Base-by-base conservation (phyloP, 2,113 vertebrate species). In the Calidris pygmaea region DNA sequence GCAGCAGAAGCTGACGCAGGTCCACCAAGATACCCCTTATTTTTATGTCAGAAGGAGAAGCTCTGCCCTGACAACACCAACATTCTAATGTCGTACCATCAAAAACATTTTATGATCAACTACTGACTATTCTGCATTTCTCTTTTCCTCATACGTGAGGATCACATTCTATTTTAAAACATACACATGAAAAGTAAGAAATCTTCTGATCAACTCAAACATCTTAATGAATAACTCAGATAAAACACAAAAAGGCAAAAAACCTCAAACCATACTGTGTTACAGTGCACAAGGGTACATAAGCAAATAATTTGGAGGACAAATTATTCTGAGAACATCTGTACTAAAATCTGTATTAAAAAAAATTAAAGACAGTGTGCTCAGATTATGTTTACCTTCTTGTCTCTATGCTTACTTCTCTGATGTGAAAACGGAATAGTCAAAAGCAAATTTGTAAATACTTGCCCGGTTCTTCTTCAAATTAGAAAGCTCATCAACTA, bases 401-500 rank as follows among this genome's bases (percentile, higher is more conserved):
- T 58, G 15, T 32, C 27, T 73, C 20, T 58, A 10, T 6, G 9
- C 32, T 66, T 60, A 63, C 43, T 88, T 63, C 11, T 86, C 63
- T 60, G 35, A 75, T 29, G 18, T 14, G 76, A 52, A 79, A 70
- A 65, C 29, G 4, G 66, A 94, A 58, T 0, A 66, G 34, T 14
- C 34, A 74, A 43, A 92, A 90, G 5, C 21, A 87, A 67, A 70
- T 43, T 67, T 67, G 6, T 68, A 89, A 89, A 67, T 83, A 94
- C 98, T 98, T 90, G 99, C 99, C 96, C 99, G 97, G 95, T 97
- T 99, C 94, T 99, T 99, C 98, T 99, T 99, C 97, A 99, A 97
- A 94, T 99, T 99, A 45, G 98, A 99, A 63, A 99, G 98, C 89
- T 99, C 99, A 97, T 99, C 99, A 37, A 99, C 96, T 30, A 99